Evolutionary conservation across 2,113 vertebrate genomes (phyloP).

Genomic region (Narcine bancroftii): DNA sequence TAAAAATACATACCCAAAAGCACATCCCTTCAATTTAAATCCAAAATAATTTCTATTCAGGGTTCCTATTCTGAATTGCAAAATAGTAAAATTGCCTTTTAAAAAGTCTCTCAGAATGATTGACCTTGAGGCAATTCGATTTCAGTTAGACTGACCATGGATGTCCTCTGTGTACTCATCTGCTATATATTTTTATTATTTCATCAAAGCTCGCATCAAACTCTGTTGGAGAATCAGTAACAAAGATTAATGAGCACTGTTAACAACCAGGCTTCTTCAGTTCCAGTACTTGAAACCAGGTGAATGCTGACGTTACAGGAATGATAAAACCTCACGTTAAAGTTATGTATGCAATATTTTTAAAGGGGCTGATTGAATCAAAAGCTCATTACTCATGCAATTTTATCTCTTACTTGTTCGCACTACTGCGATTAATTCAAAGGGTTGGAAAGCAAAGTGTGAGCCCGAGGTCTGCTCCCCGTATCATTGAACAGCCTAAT

Average conservation of each 20-base stretch:
- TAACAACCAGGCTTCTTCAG: slow-evolving; percentile 2
- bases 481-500: neutral
- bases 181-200: slow-evolving; percentile 34
- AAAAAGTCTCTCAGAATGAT: slow-evolving; percentile 11
- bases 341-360: neutral
- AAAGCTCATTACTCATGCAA: neutral
- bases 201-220: neutral
- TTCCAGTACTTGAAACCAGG: slow-evolving; percentile 6
- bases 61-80: slow-evolving; percentile 4
- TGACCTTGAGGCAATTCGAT: slow-evolving; percentile 11
- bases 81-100: neutral
- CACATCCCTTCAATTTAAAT: slow-evolving; percentile 28
- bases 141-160: neutral
- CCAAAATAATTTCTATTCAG: slow-evolving; percentile 5
- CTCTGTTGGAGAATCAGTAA: slow-evolving; percentile 26
- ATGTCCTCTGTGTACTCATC: slow-evolving; percentile 22
- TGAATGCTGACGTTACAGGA: slow-evolving; percentile 26
- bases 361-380: neutral
- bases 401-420: neutral
- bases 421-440: neutral
- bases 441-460: neutral
- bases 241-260: slow-evolving; percentile 21
- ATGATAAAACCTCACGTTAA: neutral
- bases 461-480: neutral
- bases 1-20: neutral